Conservation (phyloP, 1,140 invertebrate genomes). For the Druon quercuslanigerum region DNA sequence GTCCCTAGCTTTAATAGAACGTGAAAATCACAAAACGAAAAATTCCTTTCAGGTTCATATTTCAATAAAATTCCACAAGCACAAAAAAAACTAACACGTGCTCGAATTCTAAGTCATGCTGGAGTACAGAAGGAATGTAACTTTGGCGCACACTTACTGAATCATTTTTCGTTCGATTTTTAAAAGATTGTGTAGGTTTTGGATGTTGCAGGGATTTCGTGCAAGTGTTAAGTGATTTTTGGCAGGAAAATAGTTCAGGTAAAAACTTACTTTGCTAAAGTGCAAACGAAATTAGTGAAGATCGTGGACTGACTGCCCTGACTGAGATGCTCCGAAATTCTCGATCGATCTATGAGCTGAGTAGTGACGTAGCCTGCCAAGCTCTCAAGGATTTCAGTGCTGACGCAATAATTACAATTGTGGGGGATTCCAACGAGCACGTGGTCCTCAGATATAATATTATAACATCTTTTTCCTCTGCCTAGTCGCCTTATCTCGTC, state of each 20-base stretch:
- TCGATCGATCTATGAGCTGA: not conserved
- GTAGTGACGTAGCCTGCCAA: too few species aligned
- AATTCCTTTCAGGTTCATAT: not conserved
- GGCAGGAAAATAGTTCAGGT: not conserved
- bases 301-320: not conserved
- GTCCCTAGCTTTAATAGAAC: not conserved
- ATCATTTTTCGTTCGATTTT: not conserved
- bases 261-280: conserved; percentile 10
- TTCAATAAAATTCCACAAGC: not conserved
- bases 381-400: too few species aligned
- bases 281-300: not conserved
- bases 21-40: not conserved
- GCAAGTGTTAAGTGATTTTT: not conserved
- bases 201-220: not conserved
- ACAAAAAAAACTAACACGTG: not conserved
- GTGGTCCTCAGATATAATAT: too few species aligned
- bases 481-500: too few species aligned
- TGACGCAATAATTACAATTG: too few species aligned
- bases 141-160: not conserved
- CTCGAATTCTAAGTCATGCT: not conserved
- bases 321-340: not conserved
- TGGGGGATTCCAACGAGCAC: too few species aligned
- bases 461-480: too few species aligned
- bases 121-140: not conserved
- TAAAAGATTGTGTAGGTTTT: not conserved